Evolutionary conservation across 2,888 invertebrate genomes (phyloP).

Genomic region (Spatulosminthurus flaviceps): DNA sequence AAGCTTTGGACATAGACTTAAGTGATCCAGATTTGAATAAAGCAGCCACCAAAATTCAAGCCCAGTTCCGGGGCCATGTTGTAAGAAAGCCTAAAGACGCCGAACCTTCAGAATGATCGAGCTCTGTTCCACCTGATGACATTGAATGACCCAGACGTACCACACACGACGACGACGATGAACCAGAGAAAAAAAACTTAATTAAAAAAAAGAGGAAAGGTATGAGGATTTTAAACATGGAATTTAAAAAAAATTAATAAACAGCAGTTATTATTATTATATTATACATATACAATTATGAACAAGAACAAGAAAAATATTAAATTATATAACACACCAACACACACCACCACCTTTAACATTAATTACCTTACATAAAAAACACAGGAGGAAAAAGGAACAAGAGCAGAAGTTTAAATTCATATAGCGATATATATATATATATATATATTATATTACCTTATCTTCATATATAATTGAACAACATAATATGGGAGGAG

Average conservation of each 20-base stretch:
- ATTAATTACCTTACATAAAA: background rate
- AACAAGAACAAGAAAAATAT: slow-evolving; percentile 7
- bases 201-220: background rate
- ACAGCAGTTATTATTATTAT: background rate
- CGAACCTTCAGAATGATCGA: slow-evolving; percentile 46
- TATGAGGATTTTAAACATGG: slow-evolving; percentile 20
- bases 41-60: slow-evolving; percentile 52
- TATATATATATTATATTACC: background rate
- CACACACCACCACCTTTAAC: background rate
- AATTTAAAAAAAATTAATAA: slow-evolving; percentile 12
- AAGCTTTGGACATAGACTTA: slow-evolving; percentile 59
- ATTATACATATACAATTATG: background rate
- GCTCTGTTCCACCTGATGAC: slow-evolving; percentile 25
- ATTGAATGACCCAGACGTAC: slow-evolving; percentile 1
- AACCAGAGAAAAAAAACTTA: background rate
- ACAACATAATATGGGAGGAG: no score
- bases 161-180: no score
- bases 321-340: background rate
- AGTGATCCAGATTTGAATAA: slow-evolving; percentile 63
- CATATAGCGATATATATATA: slow-evolving; percentile 6
- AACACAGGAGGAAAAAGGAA: background rate
- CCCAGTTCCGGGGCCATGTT: slow-evolving; percentile 62
- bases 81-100: slow-evolving; percentile 57
- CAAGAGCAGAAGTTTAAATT: background rate
- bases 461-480: no score